These are phyloP conservation scores for Latheticus oryzae DNA, from an alignment of 2,888 invertebrate species.

Conservation along the genomic window DNA sequence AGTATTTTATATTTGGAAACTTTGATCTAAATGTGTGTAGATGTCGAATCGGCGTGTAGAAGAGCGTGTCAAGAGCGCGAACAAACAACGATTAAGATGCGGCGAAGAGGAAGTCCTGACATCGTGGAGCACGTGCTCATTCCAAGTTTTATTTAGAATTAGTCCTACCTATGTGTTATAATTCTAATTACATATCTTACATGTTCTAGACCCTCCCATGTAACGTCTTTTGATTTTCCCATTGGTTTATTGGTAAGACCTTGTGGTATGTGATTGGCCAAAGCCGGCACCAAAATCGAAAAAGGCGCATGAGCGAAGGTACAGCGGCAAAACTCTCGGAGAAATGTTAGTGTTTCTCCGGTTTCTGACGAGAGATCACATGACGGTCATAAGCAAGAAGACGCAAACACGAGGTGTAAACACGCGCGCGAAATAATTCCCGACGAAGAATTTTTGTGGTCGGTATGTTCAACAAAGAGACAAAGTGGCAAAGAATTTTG, in stretches of 20 bases:
- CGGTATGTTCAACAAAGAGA: constrained; percentile 31
- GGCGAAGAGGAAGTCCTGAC: constrained; percentile 18
- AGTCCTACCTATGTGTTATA: constrained; percentile 57
- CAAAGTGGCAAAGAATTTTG: constrained; percentile 43
- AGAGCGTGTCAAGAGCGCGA: constrained; percentile 8
- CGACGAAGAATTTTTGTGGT: constrained; percentile 8
- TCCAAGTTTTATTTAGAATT: constrained; percentile 29
- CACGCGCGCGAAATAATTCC: constrained; percentile 24
- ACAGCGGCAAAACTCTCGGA: constrained; percentile 56
- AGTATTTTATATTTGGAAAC: too few species aligned
- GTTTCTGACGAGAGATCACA: constrained; percentile 51
- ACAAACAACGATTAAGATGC: constrained; percentile 25
- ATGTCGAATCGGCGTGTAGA: too few species aligned
- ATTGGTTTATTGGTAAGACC: constrained; percentile 64
- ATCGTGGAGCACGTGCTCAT: constrained; percentile 33
- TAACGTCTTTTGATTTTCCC: constrained; percentile 65
- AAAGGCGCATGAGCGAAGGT: constrained; percentile 62
- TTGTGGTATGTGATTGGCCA: constrained; percentile 63
- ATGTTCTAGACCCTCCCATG: constrained; percentile 64
- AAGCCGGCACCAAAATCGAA: constrained; percentile 53
- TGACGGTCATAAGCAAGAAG: constrained; percentile 47
- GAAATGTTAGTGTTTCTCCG: constrained; percentile 59
- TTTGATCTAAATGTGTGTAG: too few species aligned
- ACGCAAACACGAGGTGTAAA: constrained; percentile 54
- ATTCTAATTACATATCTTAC: constrained; percentile 66